phyloP scores from a whole-genome alignment of 2,797 vertebrate genomes.

The Crenichthys baileyi region DNA sequence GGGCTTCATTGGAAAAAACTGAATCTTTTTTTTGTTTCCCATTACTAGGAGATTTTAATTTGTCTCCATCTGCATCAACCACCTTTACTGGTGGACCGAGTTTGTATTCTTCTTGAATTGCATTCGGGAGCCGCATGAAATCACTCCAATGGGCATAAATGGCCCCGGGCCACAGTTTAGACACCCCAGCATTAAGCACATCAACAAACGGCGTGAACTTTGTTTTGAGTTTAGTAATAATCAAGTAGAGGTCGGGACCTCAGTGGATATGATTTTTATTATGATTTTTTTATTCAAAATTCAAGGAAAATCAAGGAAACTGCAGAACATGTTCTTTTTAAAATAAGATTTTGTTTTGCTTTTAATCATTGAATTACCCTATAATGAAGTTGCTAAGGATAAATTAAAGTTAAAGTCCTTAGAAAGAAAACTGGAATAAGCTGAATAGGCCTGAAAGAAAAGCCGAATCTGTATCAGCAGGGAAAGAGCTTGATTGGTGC shows the following conservation, averaged over 20 bases:
- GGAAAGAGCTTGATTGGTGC: neutral
- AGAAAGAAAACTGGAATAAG: neutral
- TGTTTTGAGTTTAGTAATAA: conserved; percentile 1
- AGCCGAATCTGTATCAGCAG: neutral
- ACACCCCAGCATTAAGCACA: neutral
- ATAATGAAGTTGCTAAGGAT: neutral
- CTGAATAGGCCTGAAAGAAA: neutral
- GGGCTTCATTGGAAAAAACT: too few species aligned
- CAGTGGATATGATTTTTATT: neutral
- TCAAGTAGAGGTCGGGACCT: neutral
- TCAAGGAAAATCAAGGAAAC: neutral
- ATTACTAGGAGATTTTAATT: too few species aligned
- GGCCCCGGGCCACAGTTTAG: too few species aligned
- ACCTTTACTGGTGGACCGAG: too few species aligned
- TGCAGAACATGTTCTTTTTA: neutral
- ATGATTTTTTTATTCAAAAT: neutral
- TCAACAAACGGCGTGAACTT: neutral
- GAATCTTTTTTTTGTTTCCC: too few species aligned
- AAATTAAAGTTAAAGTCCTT: neutral
- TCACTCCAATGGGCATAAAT: too few species aligned
- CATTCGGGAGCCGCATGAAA: too few species aligned
- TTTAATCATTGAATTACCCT: neutral
- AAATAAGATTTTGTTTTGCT: neutral
- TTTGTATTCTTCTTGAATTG: too few species aligned
- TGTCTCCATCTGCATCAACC: too few species aligned